Conservation (phyloP, 2,113 vertebrate species). For the Clinocottus analis region DNA sequence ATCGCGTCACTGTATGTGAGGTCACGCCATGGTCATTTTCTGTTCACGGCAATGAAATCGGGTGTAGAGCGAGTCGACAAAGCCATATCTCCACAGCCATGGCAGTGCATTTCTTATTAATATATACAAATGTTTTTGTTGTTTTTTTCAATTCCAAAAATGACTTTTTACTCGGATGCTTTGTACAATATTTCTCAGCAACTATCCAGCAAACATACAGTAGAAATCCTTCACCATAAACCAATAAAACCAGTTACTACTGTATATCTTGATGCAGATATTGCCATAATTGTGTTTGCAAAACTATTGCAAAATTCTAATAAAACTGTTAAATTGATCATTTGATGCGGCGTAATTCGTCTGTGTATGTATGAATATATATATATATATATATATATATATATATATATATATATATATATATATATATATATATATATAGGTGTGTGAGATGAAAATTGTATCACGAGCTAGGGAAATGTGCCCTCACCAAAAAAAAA, state of each 20-base stretch:
- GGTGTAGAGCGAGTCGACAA: slow-evolving; percentile 78
- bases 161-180: slow-evolving; percentile 79
- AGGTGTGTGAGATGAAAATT: slow-evolving; percentile 15
- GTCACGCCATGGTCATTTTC: slow-evolving; percentile 57
- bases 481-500: slow-evolving; percentile 43
- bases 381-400: too few relatives aligned
- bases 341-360: slow-evolving; percentile 21
- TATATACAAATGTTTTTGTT: slow-evolving; percentile 56
- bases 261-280: slow-evolving; percentile 84
- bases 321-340: slow-evolving; percentile 78
- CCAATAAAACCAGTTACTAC: slow-evolving; percentile 75
- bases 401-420: too few relatives aligned
- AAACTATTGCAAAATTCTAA: slow-evolving; percentile 84
- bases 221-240: slow-evolving; percentile 76
- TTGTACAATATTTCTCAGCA: slow-evolving; percentile 83
- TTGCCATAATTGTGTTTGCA: slow-evolving; percentile 85
- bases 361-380: too few relatives aligned
- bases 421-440: too few relatives aligned
- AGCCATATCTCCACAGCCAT: slow-evolving; percentile 82
- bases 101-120: slow-evolving; percentile 75
- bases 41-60: slow-evolving; percentile 61
- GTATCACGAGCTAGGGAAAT: slow-evolving; percentile 26
- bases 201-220: slow-evolving; percentile 73
- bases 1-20: slow-evolving; percentile 57
- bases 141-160: slow-evolving; percentile 69